A percentile compares a stretch with the other conserved stretches of the same genome.
Conservation (phyloP, 2,888 invertebrate species). For the Tinea pellionella region DNA sequence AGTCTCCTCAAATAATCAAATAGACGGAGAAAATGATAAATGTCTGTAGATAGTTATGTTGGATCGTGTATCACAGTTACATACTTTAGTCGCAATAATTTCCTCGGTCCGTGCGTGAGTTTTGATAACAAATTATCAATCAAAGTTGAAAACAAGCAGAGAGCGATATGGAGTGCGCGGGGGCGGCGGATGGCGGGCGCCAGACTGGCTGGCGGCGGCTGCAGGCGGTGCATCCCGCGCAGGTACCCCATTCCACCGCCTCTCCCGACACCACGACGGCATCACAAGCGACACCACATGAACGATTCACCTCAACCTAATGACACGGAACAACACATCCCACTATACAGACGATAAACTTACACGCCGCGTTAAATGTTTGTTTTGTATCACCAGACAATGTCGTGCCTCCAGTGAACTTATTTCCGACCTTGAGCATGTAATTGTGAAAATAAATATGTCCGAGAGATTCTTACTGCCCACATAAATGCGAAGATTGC, state of each 20-base stretch:
- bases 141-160: slow-evolving; percentile 66
- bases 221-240: slow-evolving; percentile 51
- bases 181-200: slow-evolving; percentile 35
- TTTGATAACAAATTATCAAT: slow-evolving; percentile 67
- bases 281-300: slow-evolving; percentile 4
- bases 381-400: neutral
- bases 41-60: neutral
- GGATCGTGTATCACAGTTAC: neutral
- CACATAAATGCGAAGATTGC: slow-evolving; percentile 11
- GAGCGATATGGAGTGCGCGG: slow-evolving; percentile 20
- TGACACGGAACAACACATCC: slow-evolving; percentile 5
- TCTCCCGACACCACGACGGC: slow-evolving; percentile 12
- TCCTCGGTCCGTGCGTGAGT: slow-evolving; percentile 16
- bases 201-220: slow-evolving; percentile 56
- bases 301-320: slow-evolving; percentile 8
- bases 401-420: neutral
- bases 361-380: slow-evolving; percentile 1
- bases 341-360: neutral
- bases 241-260: slow-evolving; percentile 31
- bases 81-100: neutral
- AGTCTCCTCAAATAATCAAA: neutral
- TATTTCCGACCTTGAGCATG: slow-evolving; percentile 1
- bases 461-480: slow-evolving; percentile 6
- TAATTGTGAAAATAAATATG: slow-evolving; percentile 12
- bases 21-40: neutral